Evolutionary conservation across 2,888 invertebrate genomes (phyloP), one percentile per base, ranked within the genome.

Genomic region (Watsonalla binaria): DNA sequence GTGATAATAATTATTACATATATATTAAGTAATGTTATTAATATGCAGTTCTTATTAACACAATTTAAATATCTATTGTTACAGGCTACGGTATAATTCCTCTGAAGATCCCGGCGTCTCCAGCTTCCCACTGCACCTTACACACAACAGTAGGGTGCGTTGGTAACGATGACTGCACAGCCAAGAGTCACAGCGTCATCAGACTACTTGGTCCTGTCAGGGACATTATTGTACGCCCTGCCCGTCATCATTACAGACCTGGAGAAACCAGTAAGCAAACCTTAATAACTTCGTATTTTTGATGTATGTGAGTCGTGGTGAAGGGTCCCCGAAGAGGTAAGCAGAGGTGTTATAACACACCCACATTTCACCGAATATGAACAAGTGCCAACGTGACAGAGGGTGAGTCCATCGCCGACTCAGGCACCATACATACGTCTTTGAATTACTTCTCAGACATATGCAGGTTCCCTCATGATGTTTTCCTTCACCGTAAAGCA

Each of bases 61-160:
- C 6, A 11, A 14, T 55, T n/a, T 13, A 42, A 48, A n/a, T 47
- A 39, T 34, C 37, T 34, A 51, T 80, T 82, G 76, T 90, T 87
- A 0, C 89, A 94, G 94, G 93, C 15, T 93, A 93, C 61, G 93
- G 93, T 24, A 93, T 93, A 52, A 89, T 94, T 34, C 92, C 92
- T 0, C 81, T 94, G 24, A 91, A 92, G 73, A 92, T 94, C 46
- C 94, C 94, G 0, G 72, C 86, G 0, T 92, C 93, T 0, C 92
- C 93, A 0, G 88, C 92, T 0, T 92, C 92, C 0, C 92, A 92
- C 55, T 93, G 92, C 76, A 90, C 92, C 5, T 84, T 94, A 5
- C 93, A 93, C 67, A 93, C 93, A 0, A 84, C 92, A 0, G 92
- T 93, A 0, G 92, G 93, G 45, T 93, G 93, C 70, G 86, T 91